Evolutionary conservation across 2,888 invertebrate species (phyloP).

Genomic region (Perithous albicinctus): DNA sequence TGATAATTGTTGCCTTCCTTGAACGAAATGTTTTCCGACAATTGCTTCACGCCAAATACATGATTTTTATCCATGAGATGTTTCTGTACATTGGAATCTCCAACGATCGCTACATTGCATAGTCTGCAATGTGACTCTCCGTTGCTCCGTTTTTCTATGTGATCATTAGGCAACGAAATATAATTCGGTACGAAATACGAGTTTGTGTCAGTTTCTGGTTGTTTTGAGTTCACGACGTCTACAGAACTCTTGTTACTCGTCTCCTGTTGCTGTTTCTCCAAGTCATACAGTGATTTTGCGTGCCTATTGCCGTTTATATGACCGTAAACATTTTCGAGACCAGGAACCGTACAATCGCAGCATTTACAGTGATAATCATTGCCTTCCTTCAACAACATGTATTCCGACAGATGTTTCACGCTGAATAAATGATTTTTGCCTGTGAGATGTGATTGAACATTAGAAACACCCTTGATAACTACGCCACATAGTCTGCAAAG

Average conservation of each 20-base stretch:
- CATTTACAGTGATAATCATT: slow-evolving; percentile 19
- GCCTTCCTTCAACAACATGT: neutral
- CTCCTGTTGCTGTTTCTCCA: neutral
- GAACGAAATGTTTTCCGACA: neutral
- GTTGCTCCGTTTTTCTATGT: neutral
- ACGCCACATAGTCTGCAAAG: neutral
- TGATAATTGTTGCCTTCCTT: neutral
- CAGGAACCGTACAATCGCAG: slow-evolving; percentile 24
- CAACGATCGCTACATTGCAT: neutral
- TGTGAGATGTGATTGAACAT: neutral
- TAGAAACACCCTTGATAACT: neutral
- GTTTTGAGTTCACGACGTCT: too few relatives aligned
- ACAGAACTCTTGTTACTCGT: neutral
- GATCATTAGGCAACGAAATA: neutral
- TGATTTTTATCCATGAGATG: neutral
- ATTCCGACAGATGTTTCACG: neutral
- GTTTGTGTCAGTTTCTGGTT: too few relatives aligned
- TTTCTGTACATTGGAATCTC: neutral
- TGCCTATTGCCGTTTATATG: slow-evolving; percentile 29
- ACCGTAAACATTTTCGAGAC: slow-evolving; percentile 18
- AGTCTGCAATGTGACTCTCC: neutral
- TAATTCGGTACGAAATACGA: too few relatives aligned
- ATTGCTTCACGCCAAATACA: neutral
- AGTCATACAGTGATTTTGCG: neutral
- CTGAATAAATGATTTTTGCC: neutral